These are phyloP conservation scores for Linurgus olivaceus DNA, from an alignment of 2,797 vertebrate species.

Conservation along the genomic window DNA sequence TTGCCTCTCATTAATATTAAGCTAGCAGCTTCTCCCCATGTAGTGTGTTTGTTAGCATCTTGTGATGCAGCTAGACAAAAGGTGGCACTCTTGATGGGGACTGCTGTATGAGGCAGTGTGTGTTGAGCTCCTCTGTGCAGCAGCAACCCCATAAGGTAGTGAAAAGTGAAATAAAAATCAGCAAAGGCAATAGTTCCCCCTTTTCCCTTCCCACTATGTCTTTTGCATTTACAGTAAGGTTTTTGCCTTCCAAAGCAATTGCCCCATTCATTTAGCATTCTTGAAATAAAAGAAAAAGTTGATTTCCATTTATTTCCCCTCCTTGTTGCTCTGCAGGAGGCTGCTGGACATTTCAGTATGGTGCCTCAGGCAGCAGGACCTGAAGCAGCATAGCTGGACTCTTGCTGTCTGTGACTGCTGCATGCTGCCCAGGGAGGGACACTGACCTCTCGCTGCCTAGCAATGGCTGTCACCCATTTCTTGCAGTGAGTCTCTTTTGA, in stretches of 20 bases:
- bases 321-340: neutral
- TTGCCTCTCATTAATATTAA: neutral
- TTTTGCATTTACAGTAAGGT: neutral
- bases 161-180: neutral
- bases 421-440: neutral
- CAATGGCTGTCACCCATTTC: neutral
- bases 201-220: neutral
- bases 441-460: neutral
- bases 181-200: neutral
- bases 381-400: neutral
- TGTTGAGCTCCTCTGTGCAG: neutral
- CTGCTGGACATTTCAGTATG: neutral
- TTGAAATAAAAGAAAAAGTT: neutral
- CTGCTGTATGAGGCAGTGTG: fast-evolving
- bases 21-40: neutral
- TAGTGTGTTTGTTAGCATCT: neutral
- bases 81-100: fast-evolving
- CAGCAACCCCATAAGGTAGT: neutral
- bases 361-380: neutral
- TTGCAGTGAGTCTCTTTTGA: neutral
- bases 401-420: neutral
- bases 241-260: neutral
- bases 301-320: neutral
- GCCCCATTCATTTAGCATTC: neutral
- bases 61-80: neutral